Percentiles rank a stretch among this genome's conserved stretches.
phyloP scores from a whole-genome alignment of 2,797 vertebrate species.

The Garrulus glandarius region DNA sequence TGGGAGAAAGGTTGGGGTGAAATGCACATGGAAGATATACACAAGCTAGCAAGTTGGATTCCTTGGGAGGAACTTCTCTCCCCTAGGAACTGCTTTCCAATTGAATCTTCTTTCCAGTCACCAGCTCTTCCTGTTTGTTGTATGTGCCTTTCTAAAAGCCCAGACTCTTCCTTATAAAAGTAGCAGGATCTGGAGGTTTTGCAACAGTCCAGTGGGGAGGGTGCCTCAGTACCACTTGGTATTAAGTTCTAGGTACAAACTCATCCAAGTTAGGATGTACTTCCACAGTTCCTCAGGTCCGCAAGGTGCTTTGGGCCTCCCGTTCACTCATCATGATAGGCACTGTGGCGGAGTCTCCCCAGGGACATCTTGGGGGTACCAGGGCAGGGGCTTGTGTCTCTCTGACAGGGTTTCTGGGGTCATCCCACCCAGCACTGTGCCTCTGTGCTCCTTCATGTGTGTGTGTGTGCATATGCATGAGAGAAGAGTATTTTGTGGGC shows the following conservation, averaged over 20 bases:
- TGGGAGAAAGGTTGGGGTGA: neutral
- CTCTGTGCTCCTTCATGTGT: neutral
- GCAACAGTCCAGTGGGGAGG: neutral
- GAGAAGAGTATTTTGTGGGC: neutral
- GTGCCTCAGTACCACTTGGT: neutral
- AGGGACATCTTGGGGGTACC: no score
- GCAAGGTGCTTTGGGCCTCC: neutral
- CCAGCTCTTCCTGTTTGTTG: neutral
- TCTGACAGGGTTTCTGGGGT: neutral
- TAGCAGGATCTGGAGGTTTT: neutral
- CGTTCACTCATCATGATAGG: rapidly evolving
- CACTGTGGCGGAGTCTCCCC: neutral
- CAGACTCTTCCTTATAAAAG: neutral
- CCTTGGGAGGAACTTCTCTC: neutral
- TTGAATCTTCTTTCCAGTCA: neutral
- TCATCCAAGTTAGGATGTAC: neutral
- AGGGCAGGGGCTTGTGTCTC: neutral
- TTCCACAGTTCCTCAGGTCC: neutral
- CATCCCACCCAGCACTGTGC: rapidly evolving
- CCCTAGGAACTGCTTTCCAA: neutral
- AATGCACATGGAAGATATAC: neutral
- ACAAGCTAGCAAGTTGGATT: neutral
- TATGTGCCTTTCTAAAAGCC: neutral
- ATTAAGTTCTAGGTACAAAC: neutral
- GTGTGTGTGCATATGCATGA: neutral